Evolutionary conservation across 2,888 invertebrate species (phyloP).

Genomic region (Coecobrya sp.): DNA sequence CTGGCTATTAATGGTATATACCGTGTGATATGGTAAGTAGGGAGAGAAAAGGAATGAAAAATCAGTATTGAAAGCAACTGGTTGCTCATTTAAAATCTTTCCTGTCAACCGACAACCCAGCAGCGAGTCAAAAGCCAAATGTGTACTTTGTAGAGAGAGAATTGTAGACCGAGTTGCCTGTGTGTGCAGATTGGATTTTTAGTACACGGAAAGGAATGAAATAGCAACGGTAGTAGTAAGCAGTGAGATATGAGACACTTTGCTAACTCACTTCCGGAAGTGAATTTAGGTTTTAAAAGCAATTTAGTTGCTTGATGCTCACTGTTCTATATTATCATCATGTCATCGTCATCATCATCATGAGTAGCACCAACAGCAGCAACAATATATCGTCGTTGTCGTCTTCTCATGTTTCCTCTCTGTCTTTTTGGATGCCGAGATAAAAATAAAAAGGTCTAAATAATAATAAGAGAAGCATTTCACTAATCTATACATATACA

Average conservation of each 20-base stretch:
- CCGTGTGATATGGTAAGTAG: not conserved
- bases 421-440: slow-evolving; percentile 32
- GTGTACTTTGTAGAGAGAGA: not conserved
- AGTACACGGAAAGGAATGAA: not conserved
- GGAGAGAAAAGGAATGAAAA: not conserved
- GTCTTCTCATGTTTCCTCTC: slow-evolving; percentile 46
- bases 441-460: slow-evolving; percentile 3
- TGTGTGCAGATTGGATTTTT: too few relatives aligned
- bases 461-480: not conserved
- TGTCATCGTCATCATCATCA: slow-evolving; percentile 9
- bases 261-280: slow-evolving; percentile 40
- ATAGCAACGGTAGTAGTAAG: not conserved
- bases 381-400: slow-evolving; percentile 7
- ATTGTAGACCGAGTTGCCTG: too few relatives aligned
- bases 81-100: slow-evolving; percentile 11
- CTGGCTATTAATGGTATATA: not conserved
- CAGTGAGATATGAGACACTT: not conserved
- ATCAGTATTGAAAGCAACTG: slow-evolving; percentile 35
- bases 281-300: slow-evolving; percentile 21
- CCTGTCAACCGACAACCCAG: slow-evolving; percentile 4
- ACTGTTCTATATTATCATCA: not conserved
- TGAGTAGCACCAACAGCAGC: too few relatives aligned
- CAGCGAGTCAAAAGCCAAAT: not conserved
- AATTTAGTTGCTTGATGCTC: slow-evolving; percentile 11
- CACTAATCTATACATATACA: not conserved